Evolutionary conservation across 2,797 vertebrate species (phyloP), one percentile per base, ranked within the genome.

Genomic region (Spinus olivaceus): DNA sequence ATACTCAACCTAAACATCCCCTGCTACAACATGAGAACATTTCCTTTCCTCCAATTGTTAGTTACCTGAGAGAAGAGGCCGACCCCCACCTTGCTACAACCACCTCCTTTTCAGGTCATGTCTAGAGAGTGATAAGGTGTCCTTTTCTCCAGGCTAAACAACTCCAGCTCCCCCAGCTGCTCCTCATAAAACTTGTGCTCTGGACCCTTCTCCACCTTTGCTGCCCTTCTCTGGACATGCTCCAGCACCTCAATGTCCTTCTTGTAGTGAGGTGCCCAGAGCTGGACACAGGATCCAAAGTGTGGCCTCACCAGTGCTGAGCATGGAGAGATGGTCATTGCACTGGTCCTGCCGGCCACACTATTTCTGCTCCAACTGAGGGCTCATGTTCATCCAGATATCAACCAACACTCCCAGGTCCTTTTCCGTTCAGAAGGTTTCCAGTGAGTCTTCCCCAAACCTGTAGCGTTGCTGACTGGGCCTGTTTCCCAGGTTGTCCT

Each of bases 241-340:
- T 71, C 11, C 33, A 46, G 44, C 7, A 24, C 37, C 37, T 44
- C 37, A 33, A 14, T 33, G 8, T 59, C 39, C 60, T 77, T 15
- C 9, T 19, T 11, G 14, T 3, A 10, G 51, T 46, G 60, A 25
- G 13, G 2, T 5, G 4, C 14, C 9, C 60, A 51, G 39, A 72
- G 33, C 1, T 65, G 51, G 46, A 46, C 28, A 30, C 28, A 33
- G 9, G 14, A 72, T 37, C 12, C 3, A 23, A 51, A 8, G 28
- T 25, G 2, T n/a, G 33, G 39, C 24, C 30, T 87, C 46, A 59
- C 3, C 51, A 46, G 44, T 39, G 24, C 33, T 2, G 5, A 10
- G 28, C n/a, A 33, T 1, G 21, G 37, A 14, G 20, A 16, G 5
- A 39, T 0, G 0, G 5, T 65, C 37, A 30, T 28, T 44, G 28